Base-by-base conservation (phyloP, 1,140 invertebrate genomes). In the Drosophila fuyamai region DNA sequence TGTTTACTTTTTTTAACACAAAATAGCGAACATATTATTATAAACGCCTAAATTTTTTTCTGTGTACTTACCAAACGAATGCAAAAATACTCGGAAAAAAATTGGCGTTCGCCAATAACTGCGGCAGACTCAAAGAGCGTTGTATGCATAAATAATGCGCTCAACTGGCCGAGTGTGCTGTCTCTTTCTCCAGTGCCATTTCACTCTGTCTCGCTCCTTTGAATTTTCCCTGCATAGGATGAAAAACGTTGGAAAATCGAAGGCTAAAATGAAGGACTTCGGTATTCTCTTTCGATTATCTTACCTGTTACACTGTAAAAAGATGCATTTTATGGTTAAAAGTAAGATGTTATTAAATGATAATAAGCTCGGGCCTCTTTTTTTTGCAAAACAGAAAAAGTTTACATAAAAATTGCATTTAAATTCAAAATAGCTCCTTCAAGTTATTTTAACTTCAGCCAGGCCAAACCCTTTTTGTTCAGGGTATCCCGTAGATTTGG, bases 91-190 rank as follows among this genome's bases (percentile, higher is more conserved):
- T 29, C 18, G 9, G 18, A 57, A 54, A 76, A 73, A 55, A 41
- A 71, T 71, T 60, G 73, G 65, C 59, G 62, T 65, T 70, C 65
- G 68, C 57, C 83, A 80, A 88, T 89, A 89, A 80, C 80, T 77
- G 83, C 80, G 63, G 84, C 83, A 89, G 83, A 89, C 83, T 88
- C 84, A 88, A 88, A 88, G 83, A 81, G 80, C 84, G 81, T 84
- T 89, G 80, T 82, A 89, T 88, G 83, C 83, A 88, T 88, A 88
- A 89, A 88, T 88, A 88, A 88, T 89, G 76, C 72, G 84, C 71
- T 60, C 62, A 40, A 61, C 29, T 40, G 58, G 47, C 13, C 44
- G 41, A 57, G 47, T 59, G 44, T 35, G 35, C 40, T 41, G 9
- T 29, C 48, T 51, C 59, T 36, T 46, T 16, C 40, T n/a, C 57